Evolutionary conservation across 2,797 vertebrate species (phyloP).

Genomic region (Prunella strophiata): DNA sequence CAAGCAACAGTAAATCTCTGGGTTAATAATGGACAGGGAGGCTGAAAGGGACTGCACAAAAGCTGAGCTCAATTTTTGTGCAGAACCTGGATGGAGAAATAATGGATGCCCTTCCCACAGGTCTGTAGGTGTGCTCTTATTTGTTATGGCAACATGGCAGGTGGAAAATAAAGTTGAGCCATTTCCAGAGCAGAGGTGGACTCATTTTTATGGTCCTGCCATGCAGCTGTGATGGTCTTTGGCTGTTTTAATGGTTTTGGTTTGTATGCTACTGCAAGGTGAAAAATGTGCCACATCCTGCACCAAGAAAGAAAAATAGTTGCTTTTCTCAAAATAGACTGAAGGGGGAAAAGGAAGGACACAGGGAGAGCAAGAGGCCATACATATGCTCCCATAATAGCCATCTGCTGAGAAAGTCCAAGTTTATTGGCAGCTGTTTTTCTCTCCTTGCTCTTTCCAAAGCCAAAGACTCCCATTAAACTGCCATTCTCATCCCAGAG

Average conservation of each 20-base stretch:
- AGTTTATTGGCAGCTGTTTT: background rate
- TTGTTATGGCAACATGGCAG: slow-evolving; percentile 48
- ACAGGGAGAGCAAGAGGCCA: background rate
- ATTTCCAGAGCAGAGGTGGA: slow-evolving; percentile 44
- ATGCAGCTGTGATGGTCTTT: slow-evolving; percentile 49
- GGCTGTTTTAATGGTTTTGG: slow-evolving; percentile 49
- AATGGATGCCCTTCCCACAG: slow-evolving; percentile 2
- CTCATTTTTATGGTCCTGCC: slow-evolving; percentile 58
- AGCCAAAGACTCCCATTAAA: background rate
- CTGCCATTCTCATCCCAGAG: background rate
- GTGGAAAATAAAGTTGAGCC: slow-evolving; percentile 42
- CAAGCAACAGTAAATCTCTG: slow-evolving; percentile 22
- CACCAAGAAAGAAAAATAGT: slow-evolving; percentile 1
- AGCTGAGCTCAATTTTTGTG: background rate
- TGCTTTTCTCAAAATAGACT: slow-evolving; percentile 2
- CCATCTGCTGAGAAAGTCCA: background rate
- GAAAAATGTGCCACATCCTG: slow-evolving; percentile 39
- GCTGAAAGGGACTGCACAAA: background rate
- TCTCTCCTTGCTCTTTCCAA: background rate
- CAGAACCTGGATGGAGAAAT: background rate
- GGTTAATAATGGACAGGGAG: slow-evolving; percentile 30
- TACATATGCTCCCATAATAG: background rate
- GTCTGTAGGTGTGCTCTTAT: slow-evolving; percentile 12
- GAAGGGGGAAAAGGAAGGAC: background rate
- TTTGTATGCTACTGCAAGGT: slow-evolving; percentile 31